Percentiles rank a stretch among this genome's conserved stretches.
These are phyloP conservation scores for Pristionchus mayeri DNA, from an alignment of 2,888 invertebrate genomes.

Conservation along the genomic window DNA sequence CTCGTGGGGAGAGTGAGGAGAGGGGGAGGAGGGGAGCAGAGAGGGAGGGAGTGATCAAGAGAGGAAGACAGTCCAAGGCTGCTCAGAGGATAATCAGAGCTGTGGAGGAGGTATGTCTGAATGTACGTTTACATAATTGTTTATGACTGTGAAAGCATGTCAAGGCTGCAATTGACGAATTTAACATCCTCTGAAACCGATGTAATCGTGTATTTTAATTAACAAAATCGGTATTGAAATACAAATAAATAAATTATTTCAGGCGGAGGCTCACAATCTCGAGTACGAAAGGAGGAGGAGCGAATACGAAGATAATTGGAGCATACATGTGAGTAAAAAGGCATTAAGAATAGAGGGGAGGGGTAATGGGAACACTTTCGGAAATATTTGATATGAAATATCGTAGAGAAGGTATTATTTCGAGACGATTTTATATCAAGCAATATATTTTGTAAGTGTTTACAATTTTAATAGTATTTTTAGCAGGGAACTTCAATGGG, in stretches of 20 bases:
- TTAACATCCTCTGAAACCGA: no score
- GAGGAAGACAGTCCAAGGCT: not conserved
- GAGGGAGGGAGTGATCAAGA: not conserved
- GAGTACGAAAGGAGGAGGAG: not conserved
- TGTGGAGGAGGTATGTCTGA: conserved; percentile 5
- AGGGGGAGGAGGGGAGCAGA: not conserved
- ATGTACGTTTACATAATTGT: no score
- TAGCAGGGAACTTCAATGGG: not conserved
- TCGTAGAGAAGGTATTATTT: no score
- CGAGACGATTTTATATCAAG: no score
- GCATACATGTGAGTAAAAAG: conserved; percentile 5
- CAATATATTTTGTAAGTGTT: no score
- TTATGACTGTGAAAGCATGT: not conserved
- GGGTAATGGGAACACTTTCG: no score
- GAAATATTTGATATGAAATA: not conserved
- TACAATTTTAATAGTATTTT: no score
- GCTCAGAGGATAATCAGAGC: not conserved
- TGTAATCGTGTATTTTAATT: no score
- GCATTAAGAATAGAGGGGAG: not conserved
- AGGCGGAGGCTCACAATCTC: conserved; percentile 11
- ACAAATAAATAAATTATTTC: not conserved
- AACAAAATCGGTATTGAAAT: no score
- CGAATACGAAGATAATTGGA: conserved; percentile 13
- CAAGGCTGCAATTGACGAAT: no score
- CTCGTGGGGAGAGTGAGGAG: not conserved